These are phyloP conservation scores for Ctenopoma multispine DNA, from an alignment of 2,797 vertebrate species.

Conservation along the genomic window DNA sequence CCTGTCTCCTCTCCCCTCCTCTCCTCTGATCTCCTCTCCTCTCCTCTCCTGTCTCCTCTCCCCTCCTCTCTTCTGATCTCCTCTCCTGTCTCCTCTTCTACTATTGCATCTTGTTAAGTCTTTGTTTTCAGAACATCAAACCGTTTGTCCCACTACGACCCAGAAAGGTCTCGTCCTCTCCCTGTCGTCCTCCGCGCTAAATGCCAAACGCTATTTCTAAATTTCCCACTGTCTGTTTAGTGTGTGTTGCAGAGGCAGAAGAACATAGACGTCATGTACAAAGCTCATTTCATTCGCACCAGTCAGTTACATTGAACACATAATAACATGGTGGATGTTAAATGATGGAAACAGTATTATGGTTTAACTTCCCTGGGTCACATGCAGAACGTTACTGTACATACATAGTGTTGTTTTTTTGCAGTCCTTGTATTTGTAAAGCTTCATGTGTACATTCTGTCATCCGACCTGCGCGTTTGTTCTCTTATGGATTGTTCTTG, in stretches of 20 bases:
- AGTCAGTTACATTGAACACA: conserved; percentile 63
- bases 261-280: not conserved
- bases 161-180: conserved; percentile 48
- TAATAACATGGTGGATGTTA: conserved; percentile 82
- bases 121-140: conserved; percentile 59
- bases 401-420: conserved; percentile 66
- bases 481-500: conserved; percentile 72
- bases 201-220: conserved; percentile 56
- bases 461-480: conserved; percentile 79
- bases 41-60: too few species aligned
- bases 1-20: too few species aligned
- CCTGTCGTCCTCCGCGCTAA: conserved; percentile 54
- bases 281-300: not conserved
- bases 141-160: conserved; percentile 76
- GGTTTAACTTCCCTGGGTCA: conserved; percentile 60
- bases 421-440: conserved; percentile 88
- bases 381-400: conserved; percentile 61
- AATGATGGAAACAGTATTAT: conserved; percentile 87
- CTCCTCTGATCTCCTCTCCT: too few species aligned
- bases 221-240: conserved; percentile 2
- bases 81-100: too few species aligned
- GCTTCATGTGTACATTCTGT: conserved; percentile 88
- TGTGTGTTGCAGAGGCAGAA: not conserved
- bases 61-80: too few species aligned
- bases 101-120: conserved; percentile 33